Evolutionary conservation across 2,797 vertebrate species (phyloP), one percentile per base, ranked within the genome.

Genomic region (Darevskia mixta): DNA sequence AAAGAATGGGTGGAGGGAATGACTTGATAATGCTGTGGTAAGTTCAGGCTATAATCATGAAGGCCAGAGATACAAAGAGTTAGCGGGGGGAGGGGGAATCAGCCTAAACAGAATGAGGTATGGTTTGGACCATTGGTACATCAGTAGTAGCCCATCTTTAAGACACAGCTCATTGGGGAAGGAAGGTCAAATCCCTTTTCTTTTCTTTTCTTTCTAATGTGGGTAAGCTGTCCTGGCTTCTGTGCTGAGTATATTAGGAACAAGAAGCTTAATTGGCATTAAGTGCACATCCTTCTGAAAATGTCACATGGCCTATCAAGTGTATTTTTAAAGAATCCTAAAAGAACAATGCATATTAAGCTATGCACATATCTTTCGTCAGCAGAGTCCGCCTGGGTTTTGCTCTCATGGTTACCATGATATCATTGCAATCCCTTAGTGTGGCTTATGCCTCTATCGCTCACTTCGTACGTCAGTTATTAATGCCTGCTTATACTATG

Each of bases 341-440:
- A 58, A 94, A 79, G 82, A 95, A 87, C 83, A 90, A 38, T 88
- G 61, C 86, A 87, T 87, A 38, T 91, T 82, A 87, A 94, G 86
- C 73, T 29, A 41, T 89, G 90, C 76, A 94, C 78, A n/a, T 3
- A 88, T 90, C 88, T 94, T 88, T 69, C 69, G 83, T 94, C 89
- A 95, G 87, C 81, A 86, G 80, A 91, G 90, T 92, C 79, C 90
- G 92, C 32, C 18, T 3, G 94, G 91, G 88, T 79, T 94, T 95
- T 96, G 94, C 89, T 95, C 93, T 95, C 89, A 88, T 95, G 90
- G 85, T 95, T 95, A 96, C 92, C 89, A n/a, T 94, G 91, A 95
- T 90, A 93, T 85, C 90, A 90, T 87, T 92, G 71, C 89, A 91
- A 8, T 87, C 86, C 90, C 89, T 95, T 88, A 27, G 86, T 92